Evolutionary conservation across 2,888 invertebrate genomes (phyloP).

Genomic region (Leptinotarsa haldemani): DNA sequence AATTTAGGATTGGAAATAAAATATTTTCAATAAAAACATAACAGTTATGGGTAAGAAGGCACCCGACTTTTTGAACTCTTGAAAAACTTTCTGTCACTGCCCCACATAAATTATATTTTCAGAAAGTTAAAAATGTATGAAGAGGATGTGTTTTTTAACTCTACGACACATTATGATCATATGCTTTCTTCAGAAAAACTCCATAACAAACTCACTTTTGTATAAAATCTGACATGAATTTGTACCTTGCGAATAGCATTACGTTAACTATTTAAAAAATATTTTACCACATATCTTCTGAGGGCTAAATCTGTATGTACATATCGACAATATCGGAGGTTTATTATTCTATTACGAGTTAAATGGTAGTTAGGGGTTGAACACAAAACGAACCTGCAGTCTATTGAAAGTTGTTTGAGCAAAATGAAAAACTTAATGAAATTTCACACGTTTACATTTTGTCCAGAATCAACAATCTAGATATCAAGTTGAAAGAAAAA

Average conservation of each 20-base stretch:
- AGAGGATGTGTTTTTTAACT: too few relatives aligned
- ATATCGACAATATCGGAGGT: slow-evolving; percentile 63
- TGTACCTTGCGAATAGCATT: slow-evolving; percentile 66
- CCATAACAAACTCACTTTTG: slow-evolving; percentile 63
- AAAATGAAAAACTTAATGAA: background rate
- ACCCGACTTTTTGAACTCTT: too few relatives aligned
- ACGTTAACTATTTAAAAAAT: slow-evolving; percentile 49
- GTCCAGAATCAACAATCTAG: background rate
- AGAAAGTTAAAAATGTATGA: background rate
- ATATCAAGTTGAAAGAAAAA: background rate
- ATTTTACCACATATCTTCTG: slow-evolving; percentile 42
- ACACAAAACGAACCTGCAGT: slow-evolving; percentile 24
- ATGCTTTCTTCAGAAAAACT: slow-evolving; percentile 47
- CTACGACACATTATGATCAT: slow-evolving; percentile 25
- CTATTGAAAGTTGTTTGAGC: slow-evolving; percentile 18
- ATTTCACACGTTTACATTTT: background rate
- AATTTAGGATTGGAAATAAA: too few relatives aligned
- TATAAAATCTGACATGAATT: slow-evolving; percentile 65
- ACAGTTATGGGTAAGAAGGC: too few relatives aligned
- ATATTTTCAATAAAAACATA: too few relatives aligned
- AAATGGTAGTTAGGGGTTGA: slow-evolving; percentile 28
- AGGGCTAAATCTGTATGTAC: slow-evolving; percentile 53
- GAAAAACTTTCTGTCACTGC: too few relatives aligned
- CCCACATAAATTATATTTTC: too few relatives aligned
- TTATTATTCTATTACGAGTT: slow-evolving; percentile 35